Conservation (phyloP, 2,797 vertebrate genomes). For the Artibeus lituratus region DNA sequence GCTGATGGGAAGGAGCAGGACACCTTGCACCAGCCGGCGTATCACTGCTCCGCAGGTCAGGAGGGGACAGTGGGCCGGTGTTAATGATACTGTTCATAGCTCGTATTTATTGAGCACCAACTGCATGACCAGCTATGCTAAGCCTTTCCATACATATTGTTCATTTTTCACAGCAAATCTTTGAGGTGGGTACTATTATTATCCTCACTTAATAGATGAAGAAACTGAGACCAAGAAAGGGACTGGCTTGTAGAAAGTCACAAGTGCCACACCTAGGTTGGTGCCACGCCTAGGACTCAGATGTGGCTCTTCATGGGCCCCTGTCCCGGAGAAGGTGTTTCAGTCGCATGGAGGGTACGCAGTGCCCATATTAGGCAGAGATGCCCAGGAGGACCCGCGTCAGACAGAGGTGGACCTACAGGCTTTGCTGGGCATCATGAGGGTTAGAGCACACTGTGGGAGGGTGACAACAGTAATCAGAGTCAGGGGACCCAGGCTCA, state of each 20-base stretch:
- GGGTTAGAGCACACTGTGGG: neutral
- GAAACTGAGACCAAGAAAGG: neutral
- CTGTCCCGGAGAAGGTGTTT: neutral
- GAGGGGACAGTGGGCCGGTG: neutral
- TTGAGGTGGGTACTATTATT: neutral
- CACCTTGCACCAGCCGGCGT: neutral
- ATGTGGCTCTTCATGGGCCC: neutral
- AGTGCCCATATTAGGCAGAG: neutral
- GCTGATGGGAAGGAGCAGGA: neutral
- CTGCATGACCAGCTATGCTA: neutral
- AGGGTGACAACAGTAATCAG: neutral
- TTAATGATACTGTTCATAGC: neutral
- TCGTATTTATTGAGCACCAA: neutral
- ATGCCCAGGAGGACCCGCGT: neutral
- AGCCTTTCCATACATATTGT: neutral
- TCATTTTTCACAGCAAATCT: neutral
- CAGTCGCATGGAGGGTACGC: accelerated
- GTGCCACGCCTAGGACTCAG: neutral
- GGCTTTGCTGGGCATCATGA: neutral
- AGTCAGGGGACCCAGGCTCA: neutral
- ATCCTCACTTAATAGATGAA: neutral
- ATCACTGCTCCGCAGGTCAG: neutral
- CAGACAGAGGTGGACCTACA: neutral
- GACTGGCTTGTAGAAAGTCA: neutral
- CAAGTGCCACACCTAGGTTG: neutral